Base-by-base conservation (phyloP, 2,113 vertebrate genomes). In the Egretta garzetta region DNA sequence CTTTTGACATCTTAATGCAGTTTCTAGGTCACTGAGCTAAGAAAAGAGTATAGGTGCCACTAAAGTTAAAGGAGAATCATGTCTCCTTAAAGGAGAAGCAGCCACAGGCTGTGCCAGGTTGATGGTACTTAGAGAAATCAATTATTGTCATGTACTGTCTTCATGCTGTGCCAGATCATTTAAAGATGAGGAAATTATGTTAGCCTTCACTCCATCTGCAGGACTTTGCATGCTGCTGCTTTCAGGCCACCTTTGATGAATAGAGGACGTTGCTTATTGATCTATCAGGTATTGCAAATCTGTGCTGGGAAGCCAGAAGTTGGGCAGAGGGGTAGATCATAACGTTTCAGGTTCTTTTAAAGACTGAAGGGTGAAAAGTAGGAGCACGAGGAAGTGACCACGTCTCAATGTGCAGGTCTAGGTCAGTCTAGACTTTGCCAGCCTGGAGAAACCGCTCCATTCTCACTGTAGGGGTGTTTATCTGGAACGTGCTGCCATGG, bases 1-100 rank as follows among this genome's bases (percentile, higher is more conserved):
- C 92, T 95, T 55, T 80, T 88, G 81, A 86, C 50, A 47, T 95
- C 81, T 96, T 83, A 87, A 82, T 91, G 87, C 72, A 86, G 50
- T 96, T 95, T 91, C 84, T 96, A 88, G 85, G 87, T 95, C 87
- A 55, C 37, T 52, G 84, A 83, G 79, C 93, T 96, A 94, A 94
- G 89, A 86, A 95, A 93, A 77, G 89, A 86, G 64, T 53, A 9
- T 8, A 80, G 84, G 52, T 96, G 62, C 76, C 86, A 66, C 77
- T 60, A 4, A 81, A 91, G 80, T 55, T 66, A 75, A 84, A 72
- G 68, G 39, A 82, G 45, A 70, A 47, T n/a, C 9, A 8, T 35
- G 13, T 62, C 43, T 84, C 33, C 75, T 81, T 74, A 88, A 85
- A 90, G 68, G 35, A 87, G 66, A 85, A 23, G 30, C 59, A 71